Percentiles rank a stretch among this genome's conserved stretches.
Evolutionary conservation across 2,888 invertebrate species (phyloP).

Genomic region (Tricholauxania praeusta): DNA sequence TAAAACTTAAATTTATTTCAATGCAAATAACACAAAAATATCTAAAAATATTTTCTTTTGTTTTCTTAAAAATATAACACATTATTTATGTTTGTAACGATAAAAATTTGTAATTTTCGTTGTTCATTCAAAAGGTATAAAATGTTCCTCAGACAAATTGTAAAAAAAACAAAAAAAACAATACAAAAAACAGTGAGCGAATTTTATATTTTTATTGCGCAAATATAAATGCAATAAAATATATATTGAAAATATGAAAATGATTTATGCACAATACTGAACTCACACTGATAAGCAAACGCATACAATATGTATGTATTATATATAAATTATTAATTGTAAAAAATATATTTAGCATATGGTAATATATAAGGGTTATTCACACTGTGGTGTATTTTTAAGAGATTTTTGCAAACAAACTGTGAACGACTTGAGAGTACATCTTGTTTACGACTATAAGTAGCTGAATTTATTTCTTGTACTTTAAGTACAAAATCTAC

Average conservation of each 20-base stretch:
- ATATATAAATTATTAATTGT: slow-evolving; percentile 23
- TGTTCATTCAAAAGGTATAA: slow-evolving; percentile 74
- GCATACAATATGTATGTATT: not conserved
- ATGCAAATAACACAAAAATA: slow-evolving; percentile 19
- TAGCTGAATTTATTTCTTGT: too few relatives aligned
- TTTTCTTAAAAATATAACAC: slow-evolving; percentile 35
- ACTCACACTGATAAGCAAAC: slow-evolving; percentile 11
- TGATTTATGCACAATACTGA: not conserved
- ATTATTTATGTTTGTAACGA: slow-evolving; percentile 53
- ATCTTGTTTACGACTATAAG: too few relatives aligned
- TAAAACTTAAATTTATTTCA: not conserved
- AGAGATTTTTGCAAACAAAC: too few relatives aligned
- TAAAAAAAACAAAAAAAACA: slow-evolving; percentile 3
- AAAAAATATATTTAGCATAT: slow-evolving; percentile 9
- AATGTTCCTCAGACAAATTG: slow-evolving; percentile 75
- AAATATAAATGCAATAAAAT: slow-evolving; percentile 24
- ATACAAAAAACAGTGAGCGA: slow-evolving; percentile 56
- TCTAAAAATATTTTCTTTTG: slow-evolving; percentile 38
- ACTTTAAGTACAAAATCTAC: too few relatives aligned
- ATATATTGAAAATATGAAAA: slow-evolving; percentile 14
- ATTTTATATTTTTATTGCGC: slow-evolving; percentile 44
- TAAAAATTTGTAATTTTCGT: slow-evolving; percentile 62
- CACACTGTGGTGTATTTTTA: too few relatives aligned
- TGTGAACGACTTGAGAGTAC: too few relatives aligned
- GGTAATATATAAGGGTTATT: not conserved